phyloP scores from a whole-genome alignment of 2,888 invertebrate genomes.

The Furcula furcula region DNA sequence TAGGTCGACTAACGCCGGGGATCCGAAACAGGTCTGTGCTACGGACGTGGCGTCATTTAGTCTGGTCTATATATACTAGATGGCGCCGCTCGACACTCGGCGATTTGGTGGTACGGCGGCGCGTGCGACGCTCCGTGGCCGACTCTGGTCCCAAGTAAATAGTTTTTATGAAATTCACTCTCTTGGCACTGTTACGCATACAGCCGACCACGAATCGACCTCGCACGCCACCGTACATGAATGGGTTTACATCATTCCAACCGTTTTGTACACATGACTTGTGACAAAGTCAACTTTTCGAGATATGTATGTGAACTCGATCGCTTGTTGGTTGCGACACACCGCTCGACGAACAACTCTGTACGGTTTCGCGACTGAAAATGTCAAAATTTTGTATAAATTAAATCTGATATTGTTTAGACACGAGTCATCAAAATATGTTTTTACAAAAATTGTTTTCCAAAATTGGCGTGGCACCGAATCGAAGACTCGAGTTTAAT shows the following conservation, averaged over 20 bases:
- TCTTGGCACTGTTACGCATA: conserved; percentile 9
- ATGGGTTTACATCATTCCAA: conserved; percentile 25
- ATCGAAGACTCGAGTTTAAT: conserved; percentile 1
- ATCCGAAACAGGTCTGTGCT: conserved; percentile 24
- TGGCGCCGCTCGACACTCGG: conserved; percentile 30
- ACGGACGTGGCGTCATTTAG: conserved; percentile 23
- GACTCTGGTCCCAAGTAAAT: conserved; percentile 5
- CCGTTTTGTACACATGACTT: conserved; percentile 27
- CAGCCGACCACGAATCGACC: conserved; percentile 16
- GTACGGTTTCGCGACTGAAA: conserved; percentile 18
- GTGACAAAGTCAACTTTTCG: conserved; percentile 23
- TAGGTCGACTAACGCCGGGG: conserved; percentile 57
- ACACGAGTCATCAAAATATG: neutral
- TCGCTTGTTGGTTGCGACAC: conserved; percentile 20
- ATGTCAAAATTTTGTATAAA: neutral
- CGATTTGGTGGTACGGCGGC: conserved; percentile 18
- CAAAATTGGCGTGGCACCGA: conserved; percentile 1
- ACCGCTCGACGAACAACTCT: conserved; percentile 22
- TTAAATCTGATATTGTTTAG: neutral
- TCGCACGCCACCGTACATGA: conserved; percentile 20
- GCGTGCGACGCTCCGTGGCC: conserved; percentile 16
- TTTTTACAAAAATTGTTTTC: too few relatives aligned
- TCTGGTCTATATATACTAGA: conserved; percentile 26
- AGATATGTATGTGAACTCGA: conserved; percentile 26
- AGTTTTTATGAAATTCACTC: conserved; percentile 4